Percentiles rank a stretch among this genome's conserved stretches.
Evolutionary conservation across 2,888 invertebrate genomes (phyloP).

Genomic region (Cyaniris semiargus): DNA sequence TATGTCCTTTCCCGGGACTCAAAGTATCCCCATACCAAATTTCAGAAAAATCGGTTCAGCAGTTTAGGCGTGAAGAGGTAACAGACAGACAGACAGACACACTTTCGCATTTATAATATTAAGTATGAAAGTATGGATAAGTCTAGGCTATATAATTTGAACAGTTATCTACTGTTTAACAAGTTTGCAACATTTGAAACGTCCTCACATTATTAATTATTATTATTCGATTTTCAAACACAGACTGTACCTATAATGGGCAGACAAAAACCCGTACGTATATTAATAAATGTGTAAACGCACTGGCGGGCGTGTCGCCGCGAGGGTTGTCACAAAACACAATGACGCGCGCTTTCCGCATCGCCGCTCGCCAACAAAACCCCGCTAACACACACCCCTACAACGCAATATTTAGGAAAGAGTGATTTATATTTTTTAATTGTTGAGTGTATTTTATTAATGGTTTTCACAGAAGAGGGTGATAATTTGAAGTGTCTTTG

Average conservation of each 20-base stretch:
- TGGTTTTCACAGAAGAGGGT: background rate
- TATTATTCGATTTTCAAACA: too few relatives aligned
- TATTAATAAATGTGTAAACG: constrained; percentile 24
- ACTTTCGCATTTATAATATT: too few relatives aligned
- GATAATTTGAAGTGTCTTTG: background rate
- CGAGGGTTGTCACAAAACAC: constrained; percentile 67
- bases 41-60: too few relatives aligned
- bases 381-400: constrained; percentile 61
- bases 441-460: constrained; percentile 13
- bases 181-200: too few relatives aligned
- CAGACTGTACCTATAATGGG: background rate
- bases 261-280: constrained; percentile 10
- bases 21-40: too few relatives aligned
- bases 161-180: too few relatives aligned
- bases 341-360: constrained; percentile 56
- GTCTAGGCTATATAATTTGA: too few relatives aligned
- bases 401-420: constrained; percentile 32
- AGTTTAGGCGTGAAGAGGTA: too few relatives aligned
- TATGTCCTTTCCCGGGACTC: too few relatives aligned
- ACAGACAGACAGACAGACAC: too few relatives aligned
- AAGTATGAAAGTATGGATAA: too few relatives aligned
- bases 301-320: constrained; percentile 43
- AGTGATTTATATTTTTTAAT: constrained; percentile 12
- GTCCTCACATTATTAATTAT: too few relatives aligned
- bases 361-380: constrained; percentile 63